Percentiles rank a stretch among this genome's conserved stretches.
Conservation (phyloP, 2,113 vertebrate species). For the Pagrus major region DNA sequence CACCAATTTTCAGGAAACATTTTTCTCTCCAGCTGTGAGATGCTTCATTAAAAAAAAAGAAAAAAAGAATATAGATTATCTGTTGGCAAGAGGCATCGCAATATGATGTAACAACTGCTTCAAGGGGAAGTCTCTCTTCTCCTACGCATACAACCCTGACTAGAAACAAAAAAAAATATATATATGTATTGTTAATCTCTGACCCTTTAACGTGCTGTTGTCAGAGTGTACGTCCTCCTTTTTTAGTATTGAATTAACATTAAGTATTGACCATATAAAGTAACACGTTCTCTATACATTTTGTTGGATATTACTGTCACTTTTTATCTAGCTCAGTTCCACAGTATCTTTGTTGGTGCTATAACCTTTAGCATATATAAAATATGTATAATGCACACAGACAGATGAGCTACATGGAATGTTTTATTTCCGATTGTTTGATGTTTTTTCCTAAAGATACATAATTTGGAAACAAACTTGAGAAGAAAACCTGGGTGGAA, state of each 20-base stretch:
- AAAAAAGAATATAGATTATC: background rate
- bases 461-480: constrained; percentile 29
- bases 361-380: background rate
- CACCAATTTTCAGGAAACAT: too few species aligned
- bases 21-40: too few species aligned
- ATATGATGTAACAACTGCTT: background rate
- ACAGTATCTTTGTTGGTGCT: background rate
- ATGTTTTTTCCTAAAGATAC: background rate
- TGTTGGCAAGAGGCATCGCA: background rate
- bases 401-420: background rate
- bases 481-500: constrained; percentile 31
- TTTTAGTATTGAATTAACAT: background rate
- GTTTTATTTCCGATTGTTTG: background rate
- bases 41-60: background rate
- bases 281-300: too few species aligned
- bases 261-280: background rate
- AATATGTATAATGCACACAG: background rate
- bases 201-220: background rate
- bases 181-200: background rate
- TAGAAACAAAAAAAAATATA: too few species aligned
- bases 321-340: background rate
- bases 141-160: background rate
- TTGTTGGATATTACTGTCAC: too few species aligned
- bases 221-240: background rate
- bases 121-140: background rate